These are phyloP conservation scores for Torymus auratus DNA, from an alignment of 2,888 invertebrate species.

Conservation along the genomic window DNA sequence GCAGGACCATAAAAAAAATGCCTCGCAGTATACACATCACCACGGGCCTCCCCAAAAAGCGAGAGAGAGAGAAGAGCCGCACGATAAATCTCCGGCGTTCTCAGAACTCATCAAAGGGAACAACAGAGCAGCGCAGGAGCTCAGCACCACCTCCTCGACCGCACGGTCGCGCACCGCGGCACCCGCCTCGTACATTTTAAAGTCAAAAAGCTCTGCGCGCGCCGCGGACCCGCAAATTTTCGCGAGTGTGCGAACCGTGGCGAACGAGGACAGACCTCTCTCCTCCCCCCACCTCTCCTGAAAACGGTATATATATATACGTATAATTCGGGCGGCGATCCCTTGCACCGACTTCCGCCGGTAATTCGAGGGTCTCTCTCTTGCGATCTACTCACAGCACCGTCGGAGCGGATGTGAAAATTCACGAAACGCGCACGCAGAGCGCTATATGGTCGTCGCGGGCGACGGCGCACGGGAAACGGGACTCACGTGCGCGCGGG, in stretches of 20 bases:
- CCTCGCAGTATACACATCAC: too few relatives aligned
- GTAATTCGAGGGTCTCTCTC: conserved; percentile 65
- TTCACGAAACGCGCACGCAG: conserved; percentile 60
- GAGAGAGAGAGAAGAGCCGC: too few relatives aligned
- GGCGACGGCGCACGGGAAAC: conserved; percentile 17
- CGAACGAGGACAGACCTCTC: not conserved
- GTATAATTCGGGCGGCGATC: conserved; percentile 63
- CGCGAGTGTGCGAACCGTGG: conserved; percentile 28
- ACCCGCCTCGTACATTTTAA: conserved; percentile 27
- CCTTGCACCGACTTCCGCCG: conserved; percentile 67
- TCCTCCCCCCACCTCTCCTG: not conserved
- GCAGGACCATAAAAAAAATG: too few relatives aligned
- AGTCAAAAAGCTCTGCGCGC: conserved; percentile 24
- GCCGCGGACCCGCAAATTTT: conserved; percentile 29
- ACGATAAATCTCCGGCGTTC: too few relatives aligned
- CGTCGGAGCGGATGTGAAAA: conserved; percentile 63
- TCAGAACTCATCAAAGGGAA: not conserved
- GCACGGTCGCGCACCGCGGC: conserved; percentile 18
- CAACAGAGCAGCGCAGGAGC: not conserved
- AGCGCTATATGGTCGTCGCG: not conserved
- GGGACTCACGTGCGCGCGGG: conserved; percentile 13
- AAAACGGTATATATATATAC: conserved; percentile 30
- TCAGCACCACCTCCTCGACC: conserved; percentile 4
- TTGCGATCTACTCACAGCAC: conserved; percentile 10
- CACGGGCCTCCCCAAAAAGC: too few relatives aligned